A percentile compares a stretch with the other conserved stretches of the same genome.
These are phyloP conservation scores for Steatocranus sp. DNA, from an alignment of 2,797 vertebrate species.

Conservation along the genomic window DNA sequence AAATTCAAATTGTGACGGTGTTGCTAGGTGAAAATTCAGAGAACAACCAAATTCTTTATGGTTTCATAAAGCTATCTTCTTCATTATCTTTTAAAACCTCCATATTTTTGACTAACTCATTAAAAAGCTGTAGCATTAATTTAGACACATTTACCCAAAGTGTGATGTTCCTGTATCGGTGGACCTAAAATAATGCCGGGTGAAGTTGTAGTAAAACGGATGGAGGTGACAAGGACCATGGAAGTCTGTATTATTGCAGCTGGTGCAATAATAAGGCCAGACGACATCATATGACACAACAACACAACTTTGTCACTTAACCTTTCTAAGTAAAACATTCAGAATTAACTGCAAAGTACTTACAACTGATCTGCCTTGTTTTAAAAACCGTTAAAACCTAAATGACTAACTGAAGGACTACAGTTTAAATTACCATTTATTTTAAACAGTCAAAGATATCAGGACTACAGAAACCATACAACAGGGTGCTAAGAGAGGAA, in stretches of 20 bases:
- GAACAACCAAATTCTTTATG: neutral
- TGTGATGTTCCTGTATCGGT: rapidly evolving
- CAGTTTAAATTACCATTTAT: neutral
- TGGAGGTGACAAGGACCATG: neutral
- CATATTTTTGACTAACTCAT: neutral
- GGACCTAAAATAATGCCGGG: rapidly evolving
- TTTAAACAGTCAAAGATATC: neutral
- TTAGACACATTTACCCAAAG: neutral
- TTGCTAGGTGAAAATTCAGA: neutral
- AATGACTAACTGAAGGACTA: neutral
- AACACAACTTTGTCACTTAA: neutral
- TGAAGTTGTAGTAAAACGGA: rapidly evolving
- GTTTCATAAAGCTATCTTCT: neutral
- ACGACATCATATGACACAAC: rapidly evolving
- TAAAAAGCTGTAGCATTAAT: neutral
- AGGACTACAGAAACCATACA: neutral
- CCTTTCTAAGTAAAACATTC: neutral
- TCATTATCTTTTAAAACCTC: neutral
- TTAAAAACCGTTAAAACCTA: neutral
- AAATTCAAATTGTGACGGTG: neutral
- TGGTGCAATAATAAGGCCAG: neutral
- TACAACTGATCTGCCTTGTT: neutral
- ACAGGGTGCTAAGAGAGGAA: neutral
- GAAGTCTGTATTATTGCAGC: neutral
- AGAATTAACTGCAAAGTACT: neutral